A percentile compares a stretch with the other conserved stretches of the same genome.
phyloP scores from a whole-genome alignment of 2,113 vertebrate species.

The human (Homo sapiens) region GRCh38 chr2:85394501-85395000 shows the following conservation, averaged over 20 bases:
- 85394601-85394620: not conserved
- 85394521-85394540: not conserved
- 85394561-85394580: not conserved
- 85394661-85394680: not conserved
- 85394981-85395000: not conserved
- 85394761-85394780: not conserved
- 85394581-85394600: not conserved
- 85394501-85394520: not conserved
- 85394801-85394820: not conserved
- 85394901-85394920: conserved; percentile 94
- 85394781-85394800: conserved; percentile 59
- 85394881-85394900: conserved; percentile 83
- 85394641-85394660: not conserved
- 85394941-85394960: conserved; percentile 95
- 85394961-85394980: not conserved
- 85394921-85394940: conserved; percentile 92
- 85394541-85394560: not conserved
- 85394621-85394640: not conserved
- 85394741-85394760: not conserved
- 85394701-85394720: not conserved
- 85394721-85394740: not conserved
- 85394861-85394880: conserved; percentile 71
- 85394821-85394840: not conserved
- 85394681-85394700: not conserved
- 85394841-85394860: not conserved